Evolutionary conservation across 2,797 vertebrate genomes (phyloP).

Genomic region (Eulemur coronatus): DNA sequence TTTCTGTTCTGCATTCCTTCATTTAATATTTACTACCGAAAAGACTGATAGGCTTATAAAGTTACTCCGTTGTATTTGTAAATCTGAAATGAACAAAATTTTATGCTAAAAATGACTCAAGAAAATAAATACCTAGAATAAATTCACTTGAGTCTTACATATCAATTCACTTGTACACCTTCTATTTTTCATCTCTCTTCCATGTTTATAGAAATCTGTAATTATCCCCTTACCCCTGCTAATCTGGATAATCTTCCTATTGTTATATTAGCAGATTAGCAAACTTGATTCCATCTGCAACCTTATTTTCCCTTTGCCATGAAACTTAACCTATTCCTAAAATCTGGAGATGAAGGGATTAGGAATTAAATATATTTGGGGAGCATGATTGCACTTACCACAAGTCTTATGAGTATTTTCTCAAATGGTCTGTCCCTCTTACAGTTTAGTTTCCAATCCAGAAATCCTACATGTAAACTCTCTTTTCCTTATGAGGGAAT

Average conservation of each 20-base stretch:
- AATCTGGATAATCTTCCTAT: background rate
- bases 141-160: background rate
- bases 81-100: background rate
- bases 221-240: background rate
- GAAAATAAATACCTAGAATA: background rate
- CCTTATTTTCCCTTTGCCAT: background rate
- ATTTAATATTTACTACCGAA: background rate
- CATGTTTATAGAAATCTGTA: background rate
- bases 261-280: background rate
- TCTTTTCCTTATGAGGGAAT: background rate
- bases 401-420: background rate
- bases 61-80: background rate
- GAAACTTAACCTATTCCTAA: background rate
- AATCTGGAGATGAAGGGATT: background rate
- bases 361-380: background rate
- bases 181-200: background rate
- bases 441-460: background rate
- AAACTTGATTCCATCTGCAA: background rate
- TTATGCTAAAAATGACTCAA: background rate
- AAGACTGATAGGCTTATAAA: background rate
- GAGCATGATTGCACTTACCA: background rate
- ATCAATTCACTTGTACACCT: background rate
- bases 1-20: background rate
- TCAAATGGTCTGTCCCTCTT: background rate
- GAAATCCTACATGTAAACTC: background rate